Percentiles rank a stretch among this genome's conserved stretches.
phyloP scores from a whole-genome alignment of 2,888 invertebrate species.

The Pammene fasciana region DNA sequence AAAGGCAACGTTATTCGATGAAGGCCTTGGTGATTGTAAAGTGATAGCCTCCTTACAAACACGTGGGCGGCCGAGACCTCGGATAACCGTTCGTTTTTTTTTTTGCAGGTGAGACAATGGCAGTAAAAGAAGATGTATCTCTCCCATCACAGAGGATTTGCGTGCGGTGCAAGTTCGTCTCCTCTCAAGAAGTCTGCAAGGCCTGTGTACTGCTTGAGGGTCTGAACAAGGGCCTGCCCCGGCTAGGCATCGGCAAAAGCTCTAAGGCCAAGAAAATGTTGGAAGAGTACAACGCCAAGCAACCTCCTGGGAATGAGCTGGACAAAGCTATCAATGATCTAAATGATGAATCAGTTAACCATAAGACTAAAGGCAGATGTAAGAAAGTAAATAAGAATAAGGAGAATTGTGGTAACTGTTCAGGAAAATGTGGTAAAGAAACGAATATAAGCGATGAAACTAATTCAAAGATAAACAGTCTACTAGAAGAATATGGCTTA shows the following conservation, averaged over 20 bases:
- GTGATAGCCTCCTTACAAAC: too few relatives aligned
- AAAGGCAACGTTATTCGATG: too few relatives aligned
- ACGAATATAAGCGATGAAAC: conserved; percentile 32
- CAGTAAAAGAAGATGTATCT: conserved; percentile 91
- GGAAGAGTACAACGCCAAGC: conserved; percentile 77
- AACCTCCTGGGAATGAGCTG: conserved; percentile 49
- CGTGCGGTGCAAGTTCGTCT: conserved; percentile 93
- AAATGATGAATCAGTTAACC: conserved; percentile 51
- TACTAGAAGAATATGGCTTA: conserved; percentile 63
- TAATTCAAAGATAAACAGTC: conserved; percentile 59
- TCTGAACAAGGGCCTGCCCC: conserved; percentile 95
- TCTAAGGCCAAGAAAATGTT: conserved; percentile 89
- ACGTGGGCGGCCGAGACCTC: too few relatives aligned
- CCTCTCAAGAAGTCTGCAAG: conserved; percentile 97
- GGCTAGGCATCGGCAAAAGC: conserved; percentile 94
- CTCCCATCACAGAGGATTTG: conserved; percentile 93
- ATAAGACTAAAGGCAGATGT: conserved; percentile 43
- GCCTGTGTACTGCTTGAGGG: conserved; percentile 98
- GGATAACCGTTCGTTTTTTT: too few relatives aligned
- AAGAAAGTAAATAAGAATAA: conserved; percentile 37
- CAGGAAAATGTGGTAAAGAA: conserved; percentile 51
- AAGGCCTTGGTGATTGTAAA: too few relatives aligned
- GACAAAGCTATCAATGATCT: conserved; percentile 58
- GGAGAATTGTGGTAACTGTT: conserved; percentile 52
- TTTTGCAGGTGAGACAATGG: conserved; percentile 88